Evolutionary conservation across 2,888 invertebrate genomes (phyloP).

Genomic region (Trichogramma evanescens): DNA sequence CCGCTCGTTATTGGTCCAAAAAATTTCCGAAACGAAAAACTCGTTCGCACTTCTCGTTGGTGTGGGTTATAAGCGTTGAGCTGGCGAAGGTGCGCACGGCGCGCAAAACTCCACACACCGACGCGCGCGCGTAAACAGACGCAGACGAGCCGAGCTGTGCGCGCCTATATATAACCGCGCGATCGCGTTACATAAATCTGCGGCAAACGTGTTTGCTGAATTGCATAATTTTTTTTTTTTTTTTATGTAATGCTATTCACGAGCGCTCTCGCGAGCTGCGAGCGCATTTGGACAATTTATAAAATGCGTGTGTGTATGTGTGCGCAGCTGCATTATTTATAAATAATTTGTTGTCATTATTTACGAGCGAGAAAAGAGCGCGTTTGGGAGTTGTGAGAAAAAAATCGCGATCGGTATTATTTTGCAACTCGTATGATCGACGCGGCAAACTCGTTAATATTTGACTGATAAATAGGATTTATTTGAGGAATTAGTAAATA

Average conservation of each 20-base stretch:
- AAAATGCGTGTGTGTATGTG: background rate
- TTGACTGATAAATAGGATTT: too few relatives aligned
- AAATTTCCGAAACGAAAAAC: too few relatives aligned
- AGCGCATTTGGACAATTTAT: background rate
- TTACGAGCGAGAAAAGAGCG: too few relatives aligned
- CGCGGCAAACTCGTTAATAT: too few relatives aligned
- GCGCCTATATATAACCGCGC: background rate
- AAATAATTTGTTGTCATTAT: background rate
- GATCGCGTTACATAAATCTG: slow-evolving; percentile 14
- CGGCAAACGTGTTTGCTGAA: slow-evolving; percentile 11
- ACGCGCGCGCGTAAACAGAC: slow-evolving; percentile 9
- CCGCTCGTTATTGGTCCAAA: too few relatives aligned
- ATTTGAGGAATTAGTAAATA: too few relatives aligned
- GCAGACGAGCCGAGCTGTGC: slow-evolving; percentile 7
- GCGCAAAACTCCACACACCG: too few relatives aligned
- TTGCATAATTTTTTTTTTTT: slow-evolving; percentile 22
- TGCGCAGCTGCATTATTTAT: slow-evolving; percentile 1
- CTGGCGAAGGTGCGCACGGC: too few relatives aligned
- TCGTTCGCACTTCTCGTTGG: background rate
- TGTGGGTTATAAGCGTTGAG: background rate
- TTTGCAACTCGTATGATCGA: too few relatives aligned
- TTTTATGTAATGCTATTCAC: slow-evolving; percentile 18
- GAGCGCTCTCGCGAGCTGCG: background rate
- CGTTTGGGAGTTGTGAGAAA: too few relatives aligned
- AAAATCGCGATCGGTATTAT: too few relatives aligned